These are phyloP conservation scores for Amblyjoppa proteus DNA, from an alignment of 2,888 invertebrate species.

Conservation along the genomic window DNA sequence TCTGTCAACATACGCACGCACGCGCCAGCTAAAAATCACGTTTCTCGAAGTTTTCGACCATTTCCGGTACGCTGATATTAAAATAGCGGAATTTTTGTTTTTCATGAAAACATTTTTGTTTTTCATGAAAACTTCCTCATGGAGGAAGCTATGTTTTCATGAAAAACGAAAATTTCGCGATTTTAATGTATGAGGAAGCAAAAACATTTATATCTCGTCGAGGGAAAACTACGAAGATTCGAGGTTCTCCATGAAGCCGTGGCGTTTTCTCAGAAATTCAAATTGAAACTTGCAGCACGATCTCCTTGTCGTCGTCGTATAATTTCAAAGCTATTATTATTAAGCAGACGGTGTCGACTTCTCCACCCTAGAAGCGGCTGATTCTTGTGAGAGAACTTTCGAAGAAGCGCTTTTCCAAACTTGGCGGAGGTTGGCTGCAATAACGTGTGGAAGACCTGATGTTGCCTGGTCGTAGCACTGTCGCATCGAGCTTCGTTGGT, in stretches of 20 bases:
- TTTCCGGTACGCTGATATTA: too few relatives aligned
- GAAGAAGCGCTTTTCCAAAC: slow-evolving; percentile 54
- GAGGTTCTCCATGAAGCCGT: not conserved
- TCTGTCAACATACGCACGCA: too few relatives aligned
- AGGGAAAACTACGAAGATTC: slow-evolving; percentile 6
- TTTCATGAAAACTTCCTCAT: too few relatives aligned
- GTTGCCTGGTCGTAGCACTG: slow-evolving; percentile 4
- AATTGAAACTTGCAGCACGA: slow-evolving; percentile 55
- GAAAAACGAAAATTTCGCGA: too few relatives aligned
- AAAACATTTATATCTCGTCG: not conserved
- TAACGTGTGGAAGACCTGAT: slow-evolving; percentile 51
- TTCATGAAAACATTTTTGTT: too few relatives aligned
- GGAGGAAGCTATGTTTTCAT: too few relatives aligned
- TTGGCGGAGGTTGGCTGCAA: slow-evolving; percentile 46
- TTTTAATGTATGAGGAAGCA: not conserved
- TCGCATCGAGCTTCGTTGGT: slow-evolving; percentile 28
- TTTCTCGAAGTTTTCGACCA: too few relatives aligned
- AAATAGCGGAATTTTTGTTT: too few relatives aligned
- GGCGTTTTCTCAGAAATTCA: slow-evolving; percentile 56
- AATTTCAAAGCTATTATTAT: slow-evolving; percentile 48
- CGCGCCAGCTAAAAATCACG: too few relatives aligned
- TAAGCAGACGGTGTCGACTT: slow-evolving; percentile 51
- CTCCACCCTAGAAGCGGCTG: slow-evolving; percentile 29
- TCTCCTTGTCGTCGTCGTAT: slow-evolving; percentile 31
- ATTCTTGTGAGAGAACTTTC: slow-evolving; percentile 38